Base-by-base conservation (phyloP, 2,113 vertebrate genomes). In the Sinocyclocheilus anshuiensis region DNA sequence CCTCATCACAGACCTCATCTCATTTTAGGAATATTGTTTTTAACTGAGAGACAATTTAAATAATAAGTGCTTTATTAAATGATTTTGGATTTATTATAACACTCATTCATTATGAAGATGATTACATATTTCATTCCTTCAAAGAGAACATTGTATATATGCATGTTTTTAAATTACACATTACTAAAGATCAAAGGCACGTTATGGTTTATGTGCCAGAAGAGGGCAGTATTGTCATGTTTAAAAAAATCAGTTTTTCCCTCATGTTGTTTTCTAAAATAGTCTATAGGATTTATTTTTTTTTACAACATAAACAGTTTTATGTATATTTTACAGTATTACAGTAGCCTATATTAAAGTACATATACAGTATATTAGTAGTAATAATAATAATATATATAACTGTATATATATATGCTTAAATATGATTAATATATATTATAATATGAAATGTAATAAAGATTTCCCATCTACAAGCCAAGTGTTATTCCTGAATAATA, bases 201-300 rank as follows among this genome's bases (percentile, higher is more conserved):
- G 1, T 50, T 33, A 77, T 18, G 15, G 1, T 24, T 57, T 29
- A 7, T 59, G 18, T 6, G 9, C 67, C 82, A 87, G 22, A 81
- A 26, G 82, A 65, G 86, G 86, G 86, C 86, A 84, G 65, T 72
- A 55, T 71, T 33, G 16, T 36, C 29, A 20, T 36, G 29, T 71
- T 69, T 18, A 33, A 33, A 33, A 33, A 33, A 33, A 33, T 33
- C 29, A 29, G 15, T 15, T 29, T 16, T 65, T 6, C n/a, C 6
- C 10, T 11, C 10, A 0, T 24, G 1, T 63, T 65, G 12, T 16
- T 67, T 67, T 67, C 13, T 26, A 67, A 29, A 67, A 67, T 67
- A 67, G 5, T 6, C n/a, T 2, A 26, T 0, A 33, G 2, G 29
- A 3, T 33, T 33, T 33, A n/a, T n/a, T 33, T 26, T 26, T 33